These are phyloP conservation scores for Dione vanillae DNA, from an alignment of 2,888 invertebrate genomes.

Conservation along the genomic window DNA sequence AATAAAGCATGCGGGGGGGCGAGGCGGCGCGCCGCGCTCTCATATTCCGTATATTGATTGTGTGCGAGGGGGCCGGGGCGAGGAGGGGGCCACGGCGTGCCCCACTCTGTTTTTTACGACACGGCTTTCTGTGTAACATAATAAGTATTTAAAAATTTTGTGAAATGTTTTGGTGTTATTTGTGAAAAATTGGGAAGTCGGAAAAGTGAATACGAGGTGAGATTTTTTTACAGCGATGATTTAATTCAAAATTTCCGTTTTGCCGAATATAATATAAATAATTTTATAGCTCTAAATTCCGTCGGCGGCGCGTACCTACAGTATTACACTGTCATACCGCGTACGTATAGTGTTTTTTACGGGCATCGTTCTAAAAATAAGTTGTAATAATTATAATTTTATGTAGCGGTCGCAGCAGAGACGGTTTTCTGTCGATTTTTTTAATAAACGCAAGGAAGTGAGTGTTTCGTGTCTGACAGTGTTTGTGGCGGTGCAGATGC, in stretches of 20 bases:
- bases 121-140: conserved; percentile 85
- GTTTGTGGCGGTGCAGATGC: conserved; percentile 82
- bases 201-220: conserved; percentile 79
- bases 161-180: conserved; percentile 84
- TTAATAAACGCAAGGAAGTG: conserved; percentile 67
- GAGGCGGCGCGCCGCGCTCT: conserved; percentile 84
- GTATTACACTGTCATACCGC: conserved; percentile 84
- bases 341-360: conserved; percentile 85
- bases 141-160: conserved; percentile 83
- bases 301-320: conserved; percentile 83
- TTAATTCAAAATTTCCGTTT: conserved; percentile 67
- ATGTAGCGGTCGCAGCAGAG: conserved; percentile 82
- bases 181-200: conserved; percentile 81
- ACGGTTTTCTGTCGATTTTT: conserved; percentile 80
- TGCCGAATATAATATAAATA: conserved; percentile 74
- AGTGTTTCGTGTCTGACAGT: conserved; percentile 74
- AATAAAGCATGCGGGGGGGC: conserved; percentile 84
- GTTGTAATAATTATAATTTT: conserved; percentile 85
- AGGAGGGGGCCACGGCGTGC: conserved; percentile 84
- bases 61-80: conserved; percentile 83
- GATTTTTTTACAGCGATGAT: conserved; percentile 66
- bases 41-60: conserved; percentile 85
- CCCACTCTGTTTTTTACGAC: conserved; percentile 86
- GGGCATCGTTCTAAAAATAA: conserved; percentile 85
- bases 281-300: conserved; percentile 80